phyloP scores from a whole-genome alignment of 1,140 invertebrate species.

The Macrobrachium rosenbergii region DNA sequence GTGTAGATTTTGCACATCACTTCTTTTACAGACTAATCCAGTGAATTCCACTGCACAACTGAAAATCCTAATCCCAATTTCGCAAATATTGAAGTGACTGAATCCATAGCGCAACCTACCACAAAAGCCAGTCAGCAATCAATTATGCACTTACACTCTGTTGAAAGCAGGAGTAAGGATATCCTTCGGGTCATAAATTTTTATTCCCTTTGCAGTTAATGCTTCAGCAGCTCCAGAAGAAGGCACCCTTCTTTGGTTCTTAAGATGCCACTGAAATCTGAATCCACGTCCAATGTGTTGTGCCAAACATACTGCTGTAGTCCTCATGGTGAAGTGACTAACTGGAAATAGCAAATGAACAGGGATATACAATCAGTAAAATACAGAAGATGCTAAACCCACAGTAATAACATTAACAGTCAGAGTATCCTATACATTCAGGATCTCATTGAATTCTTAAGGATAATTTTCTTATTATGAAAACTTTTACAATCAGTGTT shows the following conservation, averaged over 20 bases:
- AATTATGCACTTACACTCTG: not conserved
- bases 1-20: no score
- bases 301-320: slow-evolving; percentile 1
- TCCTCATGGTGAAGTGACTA: slow-evolving; percentile 18
- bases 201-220: slow-evolving; percentile 19
- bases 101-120: not conserved
- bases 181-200: slow-evolving; percentile 23
- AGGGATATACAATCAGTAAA: no score
- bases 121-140: not conserved
- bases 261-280: slow-evolving; percentile 14
- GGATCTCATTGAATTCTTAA: no score
- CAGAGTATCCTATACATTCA: no score
- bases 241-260: not conserved
- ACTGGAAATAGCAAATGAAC: no score
- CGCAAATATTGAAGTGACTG: not conserved
- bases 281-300: slow-evolving; percentile 21
- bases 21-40: no score
- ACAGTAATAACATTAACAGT: no score
- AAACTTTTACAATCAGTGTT: no score
- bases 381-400: no score
- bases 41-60: no score
- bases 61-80: not conserved
- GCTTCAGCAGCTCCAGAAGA: slow-evolving; percentile 13
- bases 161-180: slow-evolving; percentile 24
- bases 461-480: no score